These are phyloP conservation scores for Trinorchestia longiramus DNA, from an alignment of 1,140 invertebrate species.

Conservation along the genomic window DNA sequence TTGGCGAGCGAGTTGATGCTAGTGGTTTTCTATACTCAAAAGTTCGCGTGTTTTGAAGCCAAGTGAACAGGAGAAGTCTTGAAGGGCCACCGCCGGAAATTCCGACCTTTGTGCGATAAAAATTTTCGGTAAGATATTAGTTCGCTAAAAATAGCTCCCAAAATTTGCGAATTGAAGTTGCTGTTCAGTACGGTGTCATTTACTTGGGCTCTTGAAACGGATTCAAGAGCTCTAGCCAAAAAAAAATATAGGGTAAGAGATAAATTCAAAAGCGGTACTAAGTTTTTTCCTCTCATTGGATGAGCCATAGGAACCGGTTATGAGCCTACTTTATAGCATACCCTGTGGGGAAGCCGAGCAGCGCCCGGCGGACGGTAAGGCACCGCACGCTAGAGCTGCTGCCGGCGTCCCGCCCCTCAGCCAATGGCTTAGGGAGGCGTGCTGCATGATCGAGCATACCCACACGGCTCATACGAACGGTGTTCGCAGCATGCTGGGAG, in stretches of 20 bases:
- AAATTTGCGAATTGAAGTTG: neutral
- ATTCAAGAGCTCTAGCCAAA: neutral
- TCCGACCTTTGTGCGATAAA: neutral
- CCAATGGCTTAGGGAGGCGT: neutral
- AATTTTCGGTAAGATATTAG: neutral
- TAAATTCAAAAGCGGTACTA: constrained; percentile 39
- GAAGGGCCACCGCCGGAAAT: neutral
- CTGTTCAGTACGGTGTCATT: neutral
- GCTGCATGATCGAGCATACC: neutral
- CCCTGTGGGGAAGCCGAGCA: constrained; percentile 1
- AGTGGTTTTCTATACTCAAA: neutral
- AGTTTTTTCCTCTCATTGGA: constrained; percentile 38
- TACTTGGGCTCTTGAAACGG: neutral
- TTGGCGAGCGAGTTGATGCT: neutral
- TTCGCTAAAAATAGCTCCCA: neutral
- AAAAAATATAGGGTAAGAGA: constrained; percentile 1
- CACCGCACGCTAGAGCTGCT: neutral
- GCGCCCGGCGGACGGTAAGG: constrained; percentile 1
- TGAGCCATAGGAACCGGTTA: constrained; percentile 41
- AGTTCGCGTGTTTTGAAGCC: neutral
- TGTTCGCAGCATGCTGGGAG: neutral
- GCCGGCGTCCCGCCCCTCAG: neutral
- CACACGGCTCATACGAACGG: neutral
- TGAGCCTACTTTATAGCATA: constrained; percentile 18
- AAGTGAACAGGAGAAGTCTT: neutral